Base-by-base conservation (phyloP, 64 coral and sea anemone species). In the Montipora cactus region DNA sequence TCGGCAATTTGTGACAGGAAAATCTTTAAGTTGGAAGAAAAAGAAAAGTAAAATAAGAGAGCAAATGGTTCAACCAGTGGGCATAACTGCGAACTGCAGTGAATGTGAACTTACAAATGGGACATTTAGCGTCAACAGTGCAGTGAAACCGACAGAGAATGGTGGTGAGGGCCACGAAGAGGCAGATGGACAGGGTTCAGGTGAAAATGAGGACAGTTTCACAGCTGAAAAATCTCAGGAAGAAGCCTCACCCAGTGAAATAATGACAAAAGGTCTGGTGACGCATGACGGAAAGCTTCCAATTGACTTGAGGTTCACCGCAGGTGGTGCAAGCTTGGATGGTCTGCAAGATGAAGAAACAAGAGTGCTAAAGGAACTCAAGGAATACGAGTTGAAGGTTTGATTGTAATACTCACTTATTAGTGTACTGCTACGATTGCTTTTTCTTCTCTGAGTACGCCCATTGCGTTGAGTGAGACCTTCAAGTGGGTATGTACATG, bases 251-350 rank as follows among this genome's bases (percentile, higher is more conserved):
- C 44, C 1, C 37, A 86, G 46, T 71, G 46, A 86, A 18, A 14
- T 13, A 47, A 16, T 9, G 5, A 50, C 28, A 50, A 15, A 9
- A 5, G 66, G 46, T 71, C 21, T 86, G 45, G 8, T 1, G 47
- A 86, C 82, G 0, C 19, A 21, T 5, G 82, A 86, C 47, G 82
- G 82, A 21, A 48, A 72, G 71, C 28, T 72, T 72, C 81, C 90
- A 49, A 74, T 92, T 59, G 90, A 92, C 57, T 57, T 86, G 44
- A 84, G 90, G 74, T 92, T 77, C 45, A 59, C 47, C 7, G 37
- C 12, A 2, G 47, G 4, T 21, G 58, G 21, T 18, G 61, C 80
- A 19, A 66, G 69, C 11, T 49, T 92, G 15, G 80, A 85, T 49
- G 59, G 47, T 9, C 73, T 92, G 57, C 37, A 58, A 5, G 72